Percentiles rank a stretch among this genome's conserved stretches.
Evolutionary conservation across 53 echinoderm and acorn worm species (phyloP).

Genomic region (Glandiceps talaboti): DNA sequence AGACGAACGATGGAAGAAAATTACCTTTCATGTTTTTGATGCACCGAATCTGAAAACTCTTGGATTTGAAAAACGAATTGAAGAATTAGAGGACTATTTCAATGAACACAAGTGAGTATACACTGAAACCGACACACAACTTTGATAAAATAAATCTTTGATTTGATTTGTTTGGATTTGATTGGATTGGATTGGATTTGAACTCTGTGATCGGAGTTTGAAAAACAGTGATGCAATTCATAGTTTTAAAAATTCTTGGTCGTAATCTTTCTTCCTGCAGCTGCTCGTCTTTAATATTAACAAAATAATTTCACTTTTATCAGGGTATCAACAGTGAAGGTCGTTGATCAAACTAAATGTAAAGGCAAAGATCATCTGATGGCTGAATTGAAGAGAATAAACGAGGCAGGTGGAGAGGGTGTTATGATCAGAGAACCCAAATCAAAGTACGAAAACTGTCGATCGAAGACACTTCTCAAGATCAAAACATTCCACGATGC

Average conservation of each 20-base stretch:
- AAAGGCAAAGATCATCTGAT: conserved; percentile 2
- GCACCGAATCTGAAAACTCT: conserved; percentile 12
- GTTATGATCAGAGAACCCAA: conserved; percentile 18
- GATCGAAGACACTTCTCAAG: conserved; percentile 11
- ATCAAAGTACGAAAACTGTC: conserved; percentile 7
- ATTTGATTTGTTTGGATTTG: too few species aligned
- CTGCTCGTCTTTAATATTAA: too few species aligned
- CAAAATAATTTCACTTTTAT: too few species aligned
- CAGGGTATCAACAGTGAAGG: conserved; percentile 7
- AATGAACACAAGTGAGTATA: conserved; percentile 15
- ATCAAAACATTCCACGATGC: conserved; percentile 23
- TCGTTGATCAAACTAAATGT: conserved; percentile 10
- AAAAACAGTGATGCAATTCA: too few species aligned
- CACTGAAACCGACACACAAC: too few species aligned
- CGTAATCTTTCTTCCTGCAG: too few species aligned
- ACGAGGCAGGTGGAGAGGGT: conserved; percentile 14
- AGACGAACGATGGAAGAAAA: conserved; percentile 8
- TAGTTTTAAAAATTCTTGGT: too few species aligned
- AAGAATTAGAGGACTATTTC: conserved; percentile 14
- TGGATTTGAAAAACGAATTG: conserved; percentile 15
- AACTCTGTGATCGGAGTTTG: too few species aligned
- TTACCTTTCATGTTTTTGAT: conserved; percentile 19
- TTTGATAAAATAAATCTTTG: too few species aligned
- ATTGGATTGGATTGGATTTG: too few species aligned
- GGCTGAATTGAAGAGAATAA: conserved; percentile 6